Base-by-base conservation (phyloP, 92 coral and sea anemone species). In the Heliopora coerulea region DNA sequence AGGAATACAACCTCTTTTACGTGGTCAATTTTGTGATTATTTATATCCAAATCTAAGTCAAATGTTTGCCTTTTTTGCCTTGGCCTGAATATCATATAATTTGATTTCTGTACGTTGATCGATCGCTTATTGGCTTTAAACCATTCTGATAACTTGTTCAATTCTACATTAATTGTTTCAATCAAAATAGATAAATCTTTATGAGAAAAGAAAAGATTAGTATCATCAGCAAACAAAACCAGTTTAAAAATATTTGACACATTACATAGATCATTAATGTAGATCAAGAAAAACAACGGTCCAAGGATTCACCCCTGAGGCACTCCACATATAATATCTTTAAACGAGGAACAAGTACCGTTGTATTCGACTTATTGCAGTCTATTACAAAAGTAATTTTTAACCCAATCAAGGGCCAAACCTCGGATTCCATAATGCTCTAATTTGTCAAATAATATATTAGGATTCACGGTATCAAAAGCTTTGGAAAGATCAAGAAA, bases 401-500 rank as follows among this genome's bases (percentile, higher is more conserved):
- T 49, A 76, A n/a, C 33, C 78, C 78, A 79, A n/a, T 79, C 58
- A 15, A 79, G 39, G 9, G 83, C 50, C 23, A 48, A 17, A n/a
- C 78, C 66, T 11, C 78, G 78, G 21, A 73, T 44, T 31, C 78
- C 83, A 66, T 79, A 56, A 68, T 68, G 54, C 35, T 79, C 35
- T 35, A 56, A 41, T 50, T 79, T 79, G 32, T 54, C 59, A 15
- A 79, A 59, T 25, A 79, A 57, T 30, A 79, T 79, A 1, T 58
- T 62, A 68, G 67, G 78, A 68, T 79, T 79, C 14, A 68, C 83
- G 27, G 83, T 78, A 50, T 73, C 74, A 50, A 81, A 81, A 27
- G 64, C 85, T 70, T 81, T 79, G 30, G 83, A 79, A 21, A 68
- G 41, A 57, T 68, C 83, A 68, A 68, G 72, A 34, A 79, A 79